These are phyloP conservation scores for Halisarca cf. caerulea DNA, from an alignment of 37 sponge, comb jelly and placozoan genomes.

Conservation along the genomic window DNA sequence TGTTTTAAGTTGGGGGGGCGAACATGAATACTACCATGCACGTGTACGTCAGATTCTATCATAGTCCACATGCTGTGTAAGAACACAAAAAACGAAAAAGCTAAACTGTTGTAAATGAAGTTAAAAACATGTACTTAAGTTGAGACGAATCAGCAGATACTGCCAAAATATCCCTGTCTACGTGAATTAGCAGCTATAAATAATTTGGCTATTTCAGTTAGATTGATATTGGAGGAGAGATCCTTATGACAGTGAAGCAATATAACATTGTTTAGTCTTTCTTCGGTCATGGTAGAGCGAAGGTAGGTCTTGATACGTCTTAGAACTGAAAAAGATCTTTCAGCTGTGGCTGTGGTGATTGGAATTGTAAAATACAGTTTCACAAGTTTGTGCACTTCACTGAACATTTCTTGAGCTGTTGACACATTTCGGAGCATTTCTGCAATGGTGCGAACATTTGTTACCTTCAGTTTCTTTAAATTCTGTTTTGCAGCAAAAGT, in stretches of 20 bases:
- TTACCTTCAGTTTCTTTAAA: not conserved
- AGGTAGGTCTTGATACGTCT: constrained; percentile 49
- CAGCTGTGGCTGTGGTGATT: constrained; percentile 68
- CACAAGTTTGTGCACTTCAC: constrained; percentile 43
- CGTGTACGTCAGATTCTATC: no score
- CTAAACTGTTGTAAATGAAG: no score
- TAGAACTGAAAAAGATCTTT: constrained; percentile 60
- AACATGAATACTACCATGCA: no score
- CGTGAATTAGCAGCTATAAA: not conserved
- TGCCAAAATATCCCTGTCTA: no score
- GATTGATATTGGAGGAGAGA: not conserved
- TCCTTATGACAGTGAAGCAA: not conserved
- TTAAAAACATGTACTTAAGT: no score
- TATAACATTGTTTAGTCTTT: constrained; percentile 18
- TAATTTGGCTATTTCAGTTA: not conserved
- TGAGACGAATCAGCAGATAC: no score
- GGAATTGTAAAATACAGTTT: constrained; percentile 69
- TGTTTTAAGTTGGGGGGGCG: no score
- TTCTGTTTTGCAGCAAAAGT: not conserved
- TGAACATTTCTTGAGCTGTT: constrained; percentile 35
- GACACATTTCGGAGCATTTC: not conserved
- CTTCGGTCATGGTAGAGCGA: constrained; percentile 58
- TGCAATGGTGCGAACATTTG: not conserved
- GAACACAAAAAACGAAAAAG: no score
- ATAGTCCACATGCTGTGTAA: no score